Base-by-base conservation (phyloP, 2,797 vertebrate species). In the Scleropages formosus region DNA sequence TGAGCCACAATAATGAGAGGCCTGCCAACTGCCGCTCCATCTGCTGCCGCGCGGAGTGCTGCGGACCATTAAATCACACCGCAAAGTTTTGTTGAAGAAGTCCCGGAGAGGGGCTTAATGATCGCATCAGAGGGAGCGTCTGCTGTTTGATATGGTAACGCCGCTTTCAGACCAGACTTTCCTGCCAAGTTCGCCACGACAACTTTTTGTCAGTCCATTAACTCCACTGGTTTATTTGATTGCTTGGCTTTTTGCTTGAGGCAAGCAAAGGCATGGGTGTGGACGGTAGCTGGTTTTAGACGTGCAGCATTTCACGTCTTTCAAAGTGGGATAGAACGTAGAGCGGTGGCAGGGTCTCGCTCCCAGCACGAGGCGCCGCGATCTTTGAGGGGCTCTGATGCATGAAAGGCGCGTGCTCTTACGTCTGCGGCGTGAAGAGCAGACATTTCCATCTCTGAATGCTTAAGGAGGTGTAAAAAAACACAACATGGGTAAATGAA, bases 21-120 rank as follows among this genome's bases (percentile, higher is more conserved):
- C 85, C 80, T 83, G 88, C 91, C 90, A 89, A 92, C 88, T 91
- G 92, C 84, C 91, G 87, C 75, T 87, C 92, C 92, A 91, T 92
- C 92, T 93, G 92, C 84, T 83, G 82, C 39, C 44, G 46, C 44
- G 77, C 58, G 53, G 46, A 67, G 47, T 18, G 72, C 77, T 56
- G 65, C 27, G 39, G 65, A 68, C 72, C 69, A 56, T 78, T 74
- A 74, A 77, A 77, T 73, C 76, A 74, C 71, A 60, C 60, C 53
- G 47, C 69, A 72, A 65, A 77, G 51, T 77, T 72, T 64, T 59
- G 59, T 39, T 65, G 61, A 6, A 15, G 62, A 46, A 31, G 61
- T 59, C 39, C 56, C 12, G 56, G 53, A 1, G 70, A 72, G 27
- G 70, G 51, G 70, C 46, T 44, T 72, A 72, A 72, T 59, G 70